Percentiles rank a stretch among this genome's conserved stretches.
phyloP scores from a whole-genome alignment of 2,797 vertebrate genomes.

The Psittacula echo region DNA sequence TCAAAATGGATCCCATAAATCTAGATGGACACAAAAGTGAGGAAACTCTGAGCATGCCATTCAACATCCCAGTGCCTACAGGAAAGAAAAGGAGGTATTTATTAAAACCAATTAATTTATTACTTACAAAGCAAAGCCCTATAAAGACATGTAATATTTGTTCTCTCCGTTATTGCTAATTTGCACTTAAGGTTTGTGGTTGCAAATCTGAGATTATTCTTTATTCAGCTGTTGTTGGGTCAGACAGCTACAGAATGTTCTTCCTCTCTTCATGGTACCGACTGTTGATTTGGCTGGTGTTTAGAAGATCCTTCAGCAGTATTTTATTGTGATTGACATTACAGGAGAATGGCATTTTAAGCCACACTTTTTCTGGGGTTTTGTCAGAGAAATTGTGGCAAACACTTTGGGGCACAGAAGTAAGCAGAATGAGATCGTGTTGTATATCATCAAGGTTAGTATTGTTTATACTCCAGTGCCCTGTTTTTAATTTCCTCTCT shows the following conservation, averaged over 20 bases:
- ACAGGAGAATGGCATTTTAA: neutral
- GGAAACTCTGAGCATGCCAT: neutral
- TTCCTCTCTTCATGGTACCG: neutral
- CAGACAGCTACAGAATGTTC: neutral
- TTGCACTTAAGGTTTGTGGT: neutral
- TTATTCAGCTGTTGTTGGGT: neutral
- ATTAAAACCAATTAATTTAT: neutral
- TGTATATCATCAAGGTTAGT: neutral
- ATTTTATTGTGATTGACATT: neutral
- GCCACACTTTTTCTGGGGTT: neutral
- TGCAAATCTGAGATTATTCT: neutral
- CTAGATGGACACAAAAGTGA: neutral
- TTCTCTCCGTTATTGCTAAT: neutral
- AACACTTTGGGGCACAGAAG: neutral
- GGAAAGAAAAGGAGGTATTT: neutral
- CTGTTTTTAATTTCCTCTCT: neutral
- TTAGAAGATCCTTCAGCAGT: neutral
- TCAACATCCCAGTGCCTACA: neutral
- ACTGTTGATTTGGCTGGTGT: neutral
- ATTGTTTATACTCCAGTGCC: neutral
- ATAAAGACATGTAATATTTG: neutral
- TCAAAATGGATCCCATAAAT: neutral
- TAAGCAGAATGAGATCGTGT: neutral
- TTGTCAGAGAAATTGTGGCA: neutral
- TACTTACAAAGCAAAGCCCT: neutral